phyloP scores from a whole-genome alignment of 2,113 vertebrate species.

The Uropsilus gracilis region DNA sequence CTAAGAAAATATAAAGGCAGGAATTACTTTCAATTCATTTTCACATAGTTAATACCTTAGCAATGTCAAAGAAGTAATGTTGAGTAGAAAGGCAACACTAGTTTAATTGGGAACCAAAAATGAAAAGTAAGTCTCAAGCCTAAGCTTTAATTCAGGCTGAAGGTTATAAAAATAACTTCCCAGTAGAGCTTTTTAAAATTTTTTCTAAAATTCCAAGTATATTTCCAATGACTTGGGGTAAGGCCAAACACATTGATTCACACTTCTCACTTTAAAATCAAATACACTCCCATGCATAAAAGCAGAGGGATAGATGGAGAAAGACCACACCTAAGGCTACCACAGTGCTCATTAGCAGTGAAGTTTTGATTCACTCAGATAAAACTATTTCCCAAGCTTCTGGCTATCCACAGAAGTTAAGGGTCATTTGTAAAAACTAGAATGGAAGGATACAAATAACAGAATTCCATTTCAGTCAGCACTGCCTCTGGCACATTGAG shows the following conservation, averaged over 20 bases:
- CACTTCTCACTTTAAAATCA: constrained; percentile 5
- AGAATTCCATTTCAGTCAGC: constrained; percentile 44
- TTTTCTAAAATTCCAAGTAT: background rate
- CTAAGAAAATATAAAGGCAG: background rate
- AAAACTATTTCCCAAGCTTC: background rate
- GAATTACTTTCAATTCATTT: background rate
- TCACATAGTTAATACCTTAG: background rate
- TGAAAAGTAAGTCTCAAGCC: background rate
- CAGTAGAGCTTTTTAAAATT: background rate
- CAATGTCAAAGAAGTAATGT: background rate
- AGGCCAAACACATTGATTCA: background rate
- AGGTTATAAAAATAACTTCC: background rate
- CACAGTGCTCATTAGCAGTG: background rate
- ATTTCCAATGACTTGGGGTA: background rate
- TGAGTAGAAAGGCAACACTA: background rate
- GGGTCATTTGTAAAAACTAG: background rate
- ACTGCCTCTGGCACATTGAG: constrained; percentile 3
- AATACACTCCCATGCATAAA: background rate
- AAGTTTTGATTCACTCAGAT: background rate
- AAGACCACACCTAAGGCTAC: background rate
- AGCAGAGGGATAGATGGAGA: fast-evolving
- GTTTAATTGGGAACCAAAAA: background rate
- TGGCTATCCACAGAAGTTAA: background rate
- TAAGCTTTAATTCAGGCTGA: background rate
- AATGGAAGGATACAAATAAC: background rate